Evolutionary conservation across 2,113 vertebrate species (phyloP).

Genomic region (Odobenus rosmarus): DNA sequence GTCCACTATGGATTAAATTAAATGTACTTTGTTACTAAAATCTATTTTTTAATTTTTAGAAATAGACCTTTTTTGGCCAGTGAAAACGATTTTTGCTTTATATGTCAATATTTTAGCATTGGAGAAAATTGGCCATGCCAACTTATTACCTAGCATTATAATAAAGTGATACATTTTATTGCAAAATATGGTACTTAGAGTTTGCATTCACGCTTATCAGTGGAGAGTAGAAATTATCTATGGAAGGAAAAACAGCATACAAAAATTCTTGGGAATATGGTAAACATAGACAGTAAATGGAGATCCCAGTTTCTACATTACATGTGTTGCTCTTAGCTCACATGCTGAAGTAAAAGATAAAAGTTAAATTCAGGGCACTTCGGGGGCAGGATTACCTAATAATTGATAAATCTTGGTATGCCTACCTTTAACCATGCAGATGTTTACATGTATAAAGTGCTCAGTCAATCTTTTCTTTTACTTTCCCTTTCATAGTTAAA

Average conservation of each 20-base stretch:
- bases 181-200: background rate
- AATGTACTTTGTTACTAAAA: background rate
- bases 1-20: background rate
- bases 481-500: background rate
- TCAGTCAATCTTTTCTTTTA: background rate
- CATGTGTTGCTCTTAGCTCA: background rate
- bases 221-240: background rate
- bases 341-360: background rate
- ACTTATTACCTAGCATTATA: background rate
- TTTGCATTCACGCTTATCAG: background rate
- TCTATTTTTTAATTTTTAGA: background rate
- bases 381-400: background rate
- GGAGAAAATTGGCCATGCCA: background rate
- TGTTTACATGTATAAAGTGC: background rate
- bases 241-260: background rate
- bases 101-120: background rate
- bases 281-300: background rate
- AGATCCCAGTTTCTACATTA: background rate
- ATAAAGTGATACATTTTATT: background rate
- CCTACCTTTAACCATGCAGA: background rate
- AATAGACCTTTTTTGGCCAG: background rate
- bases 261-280: background rate
- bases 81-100: background rate
- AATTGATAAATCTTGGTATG: background rate
- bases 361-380: background rate